Percentiles rank a stretch among this genome's conserved stretches.
Evolutionary conservation across 2,113 vertebrate species (phyloP).

Genomic region (Phylloscopus whistleri): DNA sequence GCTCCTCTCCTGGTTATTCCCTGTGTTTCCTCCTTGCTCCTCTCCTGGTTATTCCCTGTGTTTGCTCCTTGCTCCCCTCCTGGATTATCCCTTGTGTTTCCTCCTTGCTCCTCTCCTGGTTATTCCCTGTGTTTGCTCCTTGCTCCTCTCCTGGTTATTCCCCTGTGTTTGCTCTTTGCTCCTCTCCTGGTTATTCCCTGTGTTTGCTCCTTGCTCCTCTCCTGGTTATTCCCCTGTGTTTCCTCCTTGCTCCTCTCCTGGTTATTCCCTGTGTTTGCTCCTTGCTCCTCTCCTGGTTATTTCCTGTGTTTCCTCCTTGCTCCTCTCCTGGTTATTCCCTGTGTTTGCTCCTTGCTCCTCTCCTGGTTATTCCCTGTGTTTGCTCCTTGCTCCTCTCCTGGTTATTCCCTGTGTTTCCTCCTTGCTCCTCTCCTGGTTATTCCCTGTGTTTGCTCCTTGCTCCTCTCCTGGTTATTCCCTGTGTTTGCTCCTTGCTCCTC

Average conservation of each 20-base stretch:
- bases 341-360: not conserved
- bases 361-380: not conserved
- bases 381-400: not conserved
- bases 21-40: not conserved
- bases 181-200: not conserved
- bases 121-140: not conserved
- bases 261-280: not conserved
- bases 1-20: not conserved
- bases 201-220: too few relatives aligned
- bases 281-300: not conserved
- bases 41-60: not conserved
- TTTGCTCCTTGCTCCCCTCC: not conserved
- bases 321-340: not conserved
- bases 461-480: not conserved
- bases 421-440: not conserved
- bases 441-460: not conserved
- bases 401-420: not conserved
- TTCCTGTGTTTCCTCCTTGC: not conserved
- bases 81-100: too few relatives aligned
- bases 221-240: not conserved
- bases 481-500: not conserved
- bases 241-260: not conserved
- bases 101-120: too few relatives aligned
- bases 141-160: not conserved
- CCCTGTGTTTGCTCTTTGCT: not conserved